These are phyloP conservation scores for Naso thynnoides DNA, from an alignment of 2,797 vertebrate species.

Conservation along the genomic window DNA sequence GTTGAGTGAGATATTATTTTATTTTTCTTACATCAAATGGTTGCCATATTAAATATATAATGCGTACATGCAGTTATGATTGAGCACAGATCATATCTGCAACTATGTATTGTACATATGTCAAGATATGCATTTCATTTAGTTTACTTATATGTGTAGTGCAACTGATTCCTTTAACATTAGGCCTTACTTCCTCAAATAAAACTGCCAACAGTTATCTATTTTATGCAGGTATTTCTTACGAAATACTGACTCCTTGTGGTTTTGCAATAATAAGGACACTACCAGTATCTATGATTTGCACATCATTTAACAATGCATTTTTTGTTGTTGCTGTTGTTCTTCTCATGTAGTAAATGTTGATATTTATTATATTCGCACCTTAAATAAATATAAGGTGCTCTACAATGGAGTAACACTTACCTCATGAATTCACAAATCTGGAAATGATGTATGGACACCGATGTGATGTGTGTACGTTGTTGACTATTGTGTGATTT, in stretches of 20 bases:
- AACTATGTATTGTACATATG: background rate
- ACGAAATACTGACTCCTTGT: conserved; percentile 20
- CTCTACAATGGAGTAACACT: background rate
- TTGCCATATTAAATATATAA: background rate
- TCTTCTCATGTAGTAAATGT: background rate
- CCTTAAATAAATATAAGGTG: too few relatives aligned
- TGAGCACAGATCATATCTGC: background rate
- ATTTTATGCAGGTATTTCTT: background rate
- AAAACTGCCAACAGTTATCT: background rate
- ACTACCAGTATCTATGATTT: background rate
- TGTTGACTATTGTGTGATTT: background rate
- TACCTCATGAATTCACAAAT: background rate
- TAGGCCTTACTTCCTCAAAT: background rate
- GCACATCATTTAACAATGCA: background rate
- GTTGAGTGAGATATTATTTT: background rate
- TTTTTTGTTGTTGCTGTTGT: too few relatives aligned
- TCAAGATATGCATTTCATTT: background rate
- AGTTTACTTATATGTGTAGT: background rate
- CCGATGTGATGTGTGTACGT: too few relatives aligned
- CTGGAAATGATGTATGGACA: background rate
- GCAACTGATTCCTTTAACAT: background rate
- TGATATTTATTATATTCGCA: background rate
- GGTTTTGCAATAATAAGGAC: background rate
- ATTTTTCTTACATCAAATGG: background rate
- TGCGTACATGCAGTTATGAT: too few relatives aligned